These are phyloP conservation scores for Pelodiscus sinensis DNA, from an alignment of 2,113 vertebrate species.

Conservation along the genomic window DNA sequence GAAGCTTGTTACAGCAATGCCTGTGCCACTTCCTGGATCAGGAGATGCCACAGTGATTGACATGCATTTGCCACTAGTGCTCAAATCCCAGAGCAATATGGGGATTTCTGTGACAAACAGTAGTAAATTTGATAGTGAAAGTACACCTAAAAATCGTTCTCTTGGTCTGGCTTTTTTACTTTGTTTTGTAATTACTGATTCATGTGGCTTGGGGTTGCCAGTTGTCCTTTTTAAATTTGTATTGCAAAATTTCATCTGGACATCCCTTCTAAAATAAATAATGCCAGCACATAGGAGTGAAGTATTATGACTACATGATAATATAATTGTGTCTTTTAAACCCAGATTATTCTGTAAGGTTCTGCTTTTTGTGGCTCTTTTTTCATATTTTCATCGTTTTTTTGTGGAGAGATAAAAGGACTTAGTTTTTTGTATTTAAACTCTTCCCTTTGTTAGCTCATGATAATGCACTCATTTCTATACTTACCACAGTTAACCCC, in stretches of 20 bases:
- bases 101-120: background rate
- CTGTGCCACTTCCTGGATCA: background rate
- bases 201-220: background rate
- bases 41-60: background rate
- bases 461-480: slow-evolving; percentile 52
- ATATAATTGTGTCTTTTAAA: slow-evolving; percentile 56
- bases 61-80: background rate
- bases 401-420: slow-evolving; percentile 36
- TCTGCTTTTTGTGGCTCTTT: slow-evolving; percentile 63
- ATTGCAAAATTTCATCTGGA: background rate
- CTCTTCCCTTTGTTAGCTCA: slow-evolving; percentile 49
- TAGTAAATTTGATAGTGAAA: background rate
- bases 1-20: background rate
- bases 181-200: background rate
- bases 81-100: background rate
- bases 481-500: slow-evolving; percentile 49
- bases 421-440: slow-evolving; percentile 18
- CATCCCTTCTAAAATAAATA: background rate
- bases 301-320: slow-evolving; percentile 52
- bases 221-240: background rate
- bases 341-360: slow-evolving; percentile 68
- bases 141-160: background rate
- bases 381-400: slow-evolving; percentile 46
- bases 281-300: background rate
- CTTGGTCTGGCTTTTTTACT: background rate